phyloP scores from a whole-genome alignment of 1,140 invertebrate species.

The Neuroterus valhalla region DNA sequence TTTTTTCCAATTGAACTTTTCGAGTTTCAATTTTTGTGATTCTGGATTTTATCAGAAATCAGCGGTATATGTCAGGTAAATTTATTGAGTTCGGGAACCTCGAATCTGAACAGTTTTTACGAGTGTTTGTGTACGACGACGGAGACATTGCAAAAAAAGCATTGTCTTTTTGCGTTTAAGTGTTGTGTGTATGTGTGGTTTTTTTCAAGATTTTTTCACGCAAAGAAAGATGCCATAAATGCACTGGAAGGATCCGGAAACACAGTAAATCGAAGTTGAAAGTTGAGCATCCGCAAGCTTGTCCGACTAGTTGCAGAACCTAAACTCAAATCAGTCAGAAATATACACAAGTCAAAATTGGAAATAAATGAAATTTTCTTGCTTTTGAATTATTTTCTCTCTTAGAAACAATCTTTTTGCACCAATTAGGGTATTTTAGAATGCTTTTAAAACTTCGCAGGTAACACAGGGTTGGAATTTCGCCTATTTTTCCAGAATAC shows the following conservation, averaged over 20 bases:
- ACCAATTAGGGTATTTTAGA: no score
- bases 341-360: no score
- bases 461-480: no score
- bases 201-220: neutral
- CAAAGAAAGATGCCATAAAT: neutral
- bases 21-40: neutral
- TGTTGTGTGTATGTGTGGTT: neutral
- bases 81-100: neutral
- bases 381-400: no score
- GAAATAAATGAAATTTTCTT: no score
- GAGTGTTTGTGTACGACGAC: conserved; percentile 38
- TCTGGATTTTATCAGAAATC: neutral
- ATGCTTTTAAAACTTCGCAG: no score
- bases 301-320: neutral
- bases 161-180: conserved; percentile 50
- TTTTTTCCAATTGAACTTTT: neutral
- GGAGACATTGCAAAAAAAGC: conserved; percentile 61
- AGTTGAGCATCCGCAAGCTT: conserved; percentile 13
- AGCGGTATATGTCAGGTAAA: neutral
- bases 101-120: conserved; percentile 4
- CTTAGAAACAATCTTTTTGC: no score
- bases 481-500: neutral
- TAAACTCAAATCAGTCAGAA: no score
- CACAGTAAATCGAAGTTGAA: conserved; percentile 1
- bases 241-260: neutral